Conservation (phyloP, 2,113 vertebrate genomes). For the Cromileptes altivelis region DNA sequence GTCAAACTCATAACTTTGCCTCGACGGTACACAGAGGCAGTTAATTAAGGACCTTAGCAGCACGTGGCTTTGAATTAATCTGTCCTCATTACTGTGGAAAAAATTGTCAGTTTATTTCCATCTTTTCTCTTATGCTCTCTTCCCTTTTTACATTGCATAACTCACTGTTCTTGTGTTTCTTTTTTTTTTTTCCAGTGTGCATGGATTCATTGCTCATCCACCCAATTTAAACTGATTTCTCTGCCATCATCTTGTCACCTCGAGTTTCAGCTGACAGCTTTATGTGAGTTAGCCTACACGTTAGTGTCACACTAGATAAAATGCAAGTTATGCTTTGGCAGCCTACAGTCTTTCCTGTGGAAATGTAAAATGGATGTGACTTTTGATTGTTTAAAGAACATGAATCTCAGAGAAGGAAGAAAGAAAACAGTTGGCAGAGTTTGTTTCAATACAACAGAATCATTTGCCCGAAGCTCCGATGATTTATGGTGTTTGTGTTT, state of each 20-base stretch:
- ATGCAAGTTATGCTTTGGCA: conserved; percentile 6
- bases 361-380: conserved; percentile 21
- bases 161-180: not conserved
- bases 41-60: conserved; percentile 63
- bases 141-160: not conserved
- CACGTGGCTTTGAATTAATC: conserved; percentile 61
- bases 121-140: conserved; percentile 55
- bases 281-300: conserved; percentile 35
- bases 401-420: not conserved
- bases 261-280: conserved; percentile 48
- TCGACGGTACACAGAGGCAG: conserved; percentile 30
- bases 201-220: conserved; percentile 31
- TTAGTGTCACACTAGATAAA: conserved; percentile 51
- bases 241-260: conserved; percentile 54
- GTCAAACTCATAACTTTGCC: conserved; percentile 59
- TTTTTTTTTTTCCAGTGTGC: not conserved
- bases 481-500: not conserved
- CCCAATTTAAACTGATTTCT: conserved; percentile 56
- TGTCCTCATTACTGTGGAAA: conserved; percentile 60
- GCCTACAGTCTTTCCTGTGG: not conserved
- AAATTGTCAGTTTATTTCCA: conserved; percentile 57
- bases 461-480: not conserved
- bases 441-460: not conserved
- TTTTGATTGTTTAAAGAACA: conserved; percentile 8
- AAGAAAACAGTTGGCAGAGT: not conserved